phyloP scores from a whole-genome alignment of 2,797 vertebrate species.

The Adelosebastes latens region DNA sequence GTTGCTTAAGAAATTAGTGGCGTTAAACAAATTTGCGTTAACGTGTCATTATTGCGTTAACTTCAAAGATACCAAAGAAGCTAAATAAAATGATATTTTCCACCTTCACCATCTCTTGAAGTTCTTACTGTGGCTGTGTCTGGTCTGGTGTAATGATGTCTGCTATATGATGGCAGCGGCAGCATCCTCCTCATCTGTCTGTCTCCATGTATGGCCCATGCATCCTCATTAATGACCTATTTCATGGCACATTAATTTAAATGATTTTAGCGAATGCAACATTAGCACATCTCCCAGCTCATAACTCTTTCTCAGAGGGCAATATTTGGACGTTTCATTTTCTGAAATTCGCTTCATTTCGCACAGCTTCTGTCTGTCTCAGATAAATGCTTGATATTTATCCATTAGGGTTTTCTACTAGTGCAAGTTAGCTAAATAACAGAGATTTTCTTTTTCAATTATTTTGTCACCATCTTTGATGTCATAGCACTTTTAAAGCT shows the following conservation, averaged over 20 bases:
- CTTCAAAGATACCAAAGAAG: too few species aligned
- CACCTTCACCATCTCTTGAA: neutral
- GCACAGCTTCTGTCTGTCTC: neutral
- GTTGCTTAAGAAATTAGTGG: too few species aligned
- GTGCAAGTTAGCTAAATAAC: neutral
- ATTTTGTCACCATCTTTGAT: neutral
- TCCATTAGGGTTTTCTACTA: neutral
- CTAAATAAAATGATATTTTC: neutral
- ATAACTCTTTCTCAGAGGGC: conserved; percentile 72
- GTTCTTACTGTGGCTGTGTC: conserved; percentile 28
- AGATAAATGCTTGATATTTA: neutral
- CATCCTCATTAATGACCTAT: conserved; percentile 81
- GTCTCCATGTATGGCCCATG: conserved; percentile 73
- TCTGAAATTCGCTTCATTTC: conserved; percentile 23
- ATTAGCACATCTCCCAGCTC: conserved; percentile 72
- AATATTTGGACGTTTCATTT: conserved; percentile 66
- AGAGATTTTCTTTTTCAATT: neutral
- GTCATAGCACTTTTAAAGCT: neutral
- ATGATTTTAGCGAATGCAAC: conserved; percentile 78
- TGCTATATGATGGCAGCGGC: conserved; percentile 38
- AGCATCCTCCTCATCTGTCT: conserved; percentile 67
- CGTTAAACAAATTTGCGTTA: fast-evolving
- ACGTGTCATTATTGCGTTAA: too few species aligned
- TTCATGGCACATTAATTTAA: conserved; percentile 83
- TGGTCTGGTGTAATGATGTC: conserved; percentile 56